Percentiles rank a stretch among this genome's conserved stretches.
These are phyloP conservation scores for Drosophila nasuta DNA, from an alignment of 1,140 invertebrate genomes.

Conservation along the genomic window DNA sequence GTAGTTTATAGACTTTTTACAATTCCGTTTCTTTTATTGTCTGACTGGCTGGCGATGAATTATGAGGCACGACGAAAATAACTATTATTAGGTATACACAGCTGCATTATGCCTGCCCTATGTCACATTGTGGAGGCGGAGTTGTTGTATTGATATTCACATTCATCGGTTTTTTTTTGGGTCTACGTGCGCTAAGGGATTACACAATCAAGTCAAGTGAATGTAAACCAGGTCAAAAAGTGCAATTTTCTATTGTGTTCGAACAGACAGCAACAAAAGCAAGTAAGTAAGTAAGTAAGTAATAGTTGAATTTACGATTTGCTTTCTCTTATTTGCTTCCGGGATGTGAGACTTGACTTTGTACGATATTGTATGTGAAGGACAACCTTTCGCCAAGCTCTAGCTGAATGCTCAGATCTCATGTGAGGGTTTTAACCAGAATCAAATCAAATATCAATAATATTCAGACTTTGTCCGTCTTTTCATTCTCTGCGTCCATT, in stretches of 20 bases:
- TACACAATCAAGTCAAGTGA: conserved; percentile 17
- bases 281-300: not conserved
- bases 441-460: conserved; percentile 38
- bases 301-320: conserved; percentile 6
- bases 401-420: conserved; percentile 1
- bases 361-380: conserved; percentile 26
- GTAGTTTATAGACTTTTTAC: conserved; percentile 7
- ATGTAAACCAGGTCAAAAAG: conserved; percentile 52
- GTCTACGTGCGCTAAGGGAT: conserved; percentile 31
- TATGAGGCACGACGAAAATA: conserved; percentile 15
- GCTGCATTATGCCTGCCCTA: not conserved
- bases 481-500: conserved; percentile 21
- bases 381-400: conserved; percentile 53
- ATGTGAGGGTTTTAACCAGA: conserved; percentile 65
- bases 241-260: conserved; percentile 4
- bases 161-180: not conserved
- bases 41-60: conserved; percentile 4
- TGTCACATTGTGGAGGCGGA: not conserved
- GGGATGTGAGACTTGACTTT: conserved; percentile 5
- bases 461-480: conserved; percentile 40
- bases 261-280: too few species aligned
- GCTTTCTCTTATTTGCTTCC: conserved; percentile 32
- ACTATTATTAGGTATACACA: conserved; percentile 16
- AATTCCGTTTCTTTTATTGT: conserved; percentile 20
- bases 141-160: not conserved